Conservation (phyloP, 1,140 invertebrate genomes). For the Drosophila athabasca region DNA sequence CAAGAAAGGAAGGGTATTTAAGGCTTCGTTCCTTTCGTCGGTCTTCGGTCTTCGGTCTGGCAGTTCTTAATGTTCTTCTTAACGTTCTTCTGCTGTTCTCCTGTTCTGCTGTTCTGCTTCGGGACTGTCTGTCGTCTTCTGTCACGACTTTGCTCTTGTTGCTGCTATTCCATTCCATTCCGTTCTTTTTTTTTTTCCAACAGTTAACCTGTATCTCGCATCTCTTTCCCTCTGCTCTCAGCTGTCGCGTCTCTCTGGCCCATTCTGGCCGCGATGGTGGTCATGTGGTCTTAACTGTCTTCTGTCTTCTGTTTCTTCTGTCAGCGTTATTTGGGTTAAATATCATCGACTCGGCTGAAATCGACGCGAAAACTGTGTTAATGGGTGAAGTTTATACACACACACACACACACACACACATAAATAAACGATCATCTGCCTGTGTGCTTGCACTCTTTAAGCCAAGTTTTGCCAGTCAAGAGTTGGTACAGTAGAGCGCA, state of each 20-base stretch:
- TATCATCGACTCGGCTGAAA: constrained; percentile 36
- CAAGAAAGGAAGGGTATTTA: no score
- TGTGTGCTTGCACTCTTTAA: constrained; percentile 22
- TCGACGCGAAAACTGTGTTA: constrained; percentile 67
- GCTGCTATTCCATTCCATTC: constrained; percentile 13
- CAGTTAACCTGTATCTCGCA: neutral
- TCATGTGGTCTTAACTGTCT: constrained; percentile 4
- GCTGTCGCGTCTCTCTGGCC: constrained; percentile 20
- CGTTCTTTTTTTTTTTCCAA: neutral
- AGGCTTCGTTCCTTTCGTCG: no score
- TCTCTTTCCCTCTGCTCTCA: constrained; percentile 17
- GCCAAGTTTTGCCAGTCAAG: constrained; percentile 24
- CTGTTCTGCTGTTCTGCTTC: neutral
- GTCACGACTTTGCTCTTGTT: constrained; percentile 20
- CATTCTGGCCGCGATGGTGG: constrained; percentile 6
- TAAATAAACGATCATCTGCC: neutral
- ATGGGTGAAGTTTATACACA: constrained; percentile 71
- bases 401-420: neutral
- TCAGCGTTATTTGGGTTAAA: constrained; percentile 67
- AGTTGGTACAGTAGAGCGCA: no score
- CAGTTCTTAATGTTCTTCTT: no score
- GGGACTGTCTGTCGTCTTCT: constrained; percentile 13
- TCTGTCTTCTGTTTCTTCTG: constrained; percentile 27
- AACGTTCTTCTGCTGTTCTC: no score
- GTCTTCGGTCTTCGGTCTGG: no score